These are phyloP conservation scores for Eriocheir sinensis DNA, from an alignment of 1,140 invertebrate species.

Conservation along the genomic window DNA sequence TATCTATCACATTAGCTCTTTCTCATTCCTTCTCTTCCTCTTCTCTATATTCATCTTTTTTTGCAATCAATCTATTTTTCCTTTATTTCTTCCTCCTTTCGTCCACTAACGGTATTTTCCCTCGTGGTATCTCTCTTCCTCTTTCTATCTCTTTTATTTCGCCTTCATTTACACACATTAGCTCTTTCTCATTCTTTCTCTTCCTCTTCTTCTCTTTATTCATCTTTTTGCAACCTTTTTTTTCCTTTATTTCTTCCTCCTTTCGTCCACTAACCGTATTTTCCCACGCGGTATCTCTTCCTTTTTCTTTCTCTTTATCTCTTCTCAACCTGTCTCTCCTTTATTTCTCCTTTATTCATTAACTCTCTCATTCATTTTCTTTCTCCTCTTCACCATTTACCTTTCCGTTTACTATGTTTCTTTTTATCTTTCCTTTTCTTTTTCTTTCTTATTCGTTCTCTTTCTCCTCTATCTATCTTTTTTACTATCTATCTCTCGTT, in stretches of 20 bases:
- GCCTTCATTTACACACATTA: background rate
- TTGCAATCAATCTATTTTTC: too few relatives aligned
- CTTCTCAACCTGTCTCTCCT: background rate
- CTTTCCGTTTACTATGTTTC: background rate
- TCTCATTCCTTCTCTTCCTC: background rate
- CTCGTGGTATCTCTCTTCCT: background rate
- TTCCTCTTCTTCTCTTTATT: background rate
- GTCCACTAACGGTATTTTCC: background rate
- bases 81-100: background rate
- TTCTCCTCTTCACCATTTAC: background rate
- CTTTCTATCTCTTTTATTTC: background rate
- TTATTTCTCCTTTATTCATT: background rate
- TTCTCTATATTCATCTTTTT: too few relatives aligned
- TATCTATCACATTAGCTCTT: background rate
- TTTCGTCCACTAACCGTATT: too few relatives aligned
- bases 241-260: too few relatives aligned
- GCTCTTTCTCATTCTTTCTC: background rate
- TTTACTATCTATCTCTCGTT: background rate
- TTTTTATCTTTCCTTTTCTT: background rate
- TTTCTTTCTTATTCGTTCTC: background rate
- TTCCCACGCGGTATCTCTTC: too few relatives aligned
- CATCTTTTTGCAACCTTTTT: too few relatives aligned
- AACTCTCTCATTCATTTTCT: background rate
- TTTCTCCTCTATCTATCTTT: background rate
- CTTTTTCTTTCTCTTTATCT: too few relatives aligned